Percentiles rank a stretch among this genome's conserved stretches.
phyloP scores from a whole-genome alignment of 2,888 invertebrate species.

The Trisateles emortualis region DNA sequence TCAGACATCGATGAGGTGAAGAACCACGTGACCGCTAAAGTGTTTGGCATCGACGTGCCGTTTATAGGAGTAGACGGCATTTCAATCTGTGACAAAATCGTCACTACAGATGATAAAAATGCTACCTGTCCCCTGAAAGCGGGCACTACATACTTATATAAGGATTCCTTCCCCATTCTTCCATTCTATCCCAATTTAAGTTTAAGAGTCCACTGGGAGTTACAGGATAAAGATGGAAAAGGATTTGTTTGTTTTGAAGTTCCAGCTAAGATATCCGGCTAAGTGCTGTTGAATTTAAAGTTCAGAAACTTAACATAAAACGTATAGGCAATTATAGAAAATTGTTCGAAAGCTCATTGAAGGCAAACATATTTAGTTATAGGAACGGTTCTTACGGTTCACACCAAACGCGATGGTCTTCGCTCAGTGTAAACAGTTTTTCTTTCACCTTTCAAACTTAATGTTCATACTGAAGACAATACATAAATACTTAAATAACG shows the following conservation, averaged over 20 bases:
- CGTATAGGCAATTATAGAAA: too few relatives aligned
- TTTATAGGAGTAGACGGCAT: slow-evolving; percentile 92
- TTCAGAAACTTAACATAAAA: too few relatives aligned
- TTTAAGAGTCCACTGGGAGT: slow-evolving; percentile 89
- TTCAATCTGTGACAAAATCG: slow-evolving; percentile 89
- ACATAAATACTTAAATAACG: too few relatives aligned
- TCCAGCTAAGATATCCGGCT: slow-evolving; percentile 86
- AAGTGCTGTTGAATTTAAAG: slow-evolving; percentile 1
- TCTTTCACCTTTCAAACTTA: too few relatives aligned
- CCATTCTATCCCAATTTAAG: slow-evolving; percentile 81
- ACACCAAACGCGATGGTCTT: too few relatives aligned
- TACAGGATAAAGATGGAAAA: slow-evolving; percentile 69
- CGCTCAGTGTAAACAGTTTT: too few relatives aligned
- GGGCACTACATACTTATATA: slow-evolving; percentile 90
- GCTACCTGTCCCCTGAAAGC: slow-evolving; percentile 90
- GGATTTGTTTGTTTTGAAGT: slow-evolving; percentile 89
- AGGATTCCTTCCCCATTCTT: slow-evolving; percentile 87
- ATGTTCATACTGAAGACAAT: too few relatives aligned
- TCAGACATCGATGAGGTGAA: slow-evolving; percentile 82
- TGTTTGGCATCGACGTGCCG: slow-evolving; percentile 89
- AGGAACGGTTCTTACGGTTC: too few relatives aligned
- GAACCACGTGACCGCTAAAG: slow-evolving; percentile 88
- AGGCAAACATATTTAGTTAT: too few relatives aligned
- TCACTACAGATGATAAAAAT: slow-evolving; percentile 83
- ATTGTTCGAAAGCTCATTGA: too few relatives aligned